phyloP scores from a whole-genome alignment of 2,113 vertebrate species.

The Ovis aries region DNA sequence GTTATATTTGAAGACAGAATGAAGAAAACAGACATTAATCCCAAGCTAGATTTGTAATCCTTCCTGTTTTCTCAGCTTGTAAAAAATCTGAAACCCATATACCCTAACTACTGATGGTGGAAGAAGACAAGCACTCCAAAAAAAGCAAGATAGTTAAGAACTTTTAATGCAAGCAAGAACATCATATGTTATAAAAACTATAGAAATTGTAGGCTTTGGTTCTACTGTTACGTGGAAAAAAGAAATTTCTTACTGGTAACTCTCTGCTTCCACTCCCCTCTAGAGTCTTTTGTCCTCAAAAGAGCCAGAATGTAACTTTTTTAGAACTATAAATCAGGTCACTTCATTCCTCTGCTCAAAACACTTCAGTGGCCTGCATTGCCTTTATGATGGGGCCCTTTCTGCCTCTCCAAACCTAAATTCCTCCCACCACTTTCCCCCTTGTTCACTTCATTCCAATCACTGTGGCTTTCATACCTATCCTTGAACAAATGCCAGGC shows the following conservation, averaged over 20 bases:
- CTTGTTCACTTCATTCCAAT: neutral
- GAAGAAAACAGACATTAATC: neutral
- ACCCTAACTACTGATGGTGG: neutral
- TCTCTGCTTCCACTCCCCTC: neutral
- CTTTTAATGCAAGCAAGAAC: neutral
- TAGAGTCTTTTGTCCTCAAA: neutral
- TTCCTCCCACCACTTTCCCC: neutral
- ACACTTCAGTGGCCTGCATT: neutral
- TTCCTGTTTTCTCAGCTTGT: conserved; percentile 2
- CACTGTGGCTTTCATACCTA: neutral
- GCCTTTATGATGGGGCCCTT: neutral
- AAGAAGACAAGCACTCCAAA: neutral
- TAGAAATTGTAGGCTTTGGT: neutral
- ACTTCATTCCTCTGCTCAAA: neutral
- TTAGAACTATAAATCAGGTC: neutral
- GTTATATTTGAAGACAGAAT: conserved; percentile 14
- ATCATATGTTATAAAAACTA: neutral
- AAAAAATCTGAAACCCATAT: neutral
- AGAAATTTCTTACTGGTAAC: neutral
- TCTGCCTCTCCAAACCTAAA: neutral
- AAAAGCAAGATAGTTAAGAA: neutral
- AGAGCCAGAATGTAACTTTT: neutral
- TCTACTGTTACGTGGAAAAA: neutral
- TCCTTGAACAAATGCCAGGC: neutral
- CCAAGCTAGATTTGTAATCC: neutral